These are phyloP conservation scores for Ictalurus punctatus DNA, from an alignment of 2,113 vertebrate genomes.

Conservation along the genomic window DNA sequence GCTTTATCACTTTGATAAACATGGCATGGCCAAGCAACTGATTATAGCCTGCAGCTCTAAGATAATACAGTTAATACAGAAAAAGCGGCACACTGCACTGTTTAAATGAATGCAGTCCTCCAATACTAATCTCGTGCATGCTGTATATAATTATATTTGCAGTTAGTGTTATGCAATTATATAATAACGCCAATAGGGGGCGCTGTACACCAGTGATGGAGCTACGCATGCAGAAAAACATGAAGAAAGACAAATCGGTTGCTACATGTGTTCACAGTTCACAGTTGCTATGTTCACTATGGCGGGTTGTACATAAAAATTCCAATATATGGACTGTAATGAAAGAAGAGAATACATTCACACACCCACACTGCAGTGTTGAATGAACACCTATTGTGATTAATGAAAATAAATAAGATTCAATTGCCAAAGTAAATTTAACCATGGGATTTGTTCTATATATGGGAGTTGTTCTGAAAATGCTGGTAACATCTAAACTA, in stretches of 20 bases:
- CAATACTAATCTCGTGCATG: neutral
- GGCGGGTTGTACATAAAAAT: neutral
- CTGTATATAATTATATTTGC: neutral
- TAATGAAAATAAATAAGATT: neutral
- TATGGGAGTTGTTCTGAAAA: neutral
- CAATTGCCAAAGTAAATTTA: neutral
- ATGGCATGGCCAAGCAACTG: neutral
- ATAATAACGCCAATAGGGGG: neutral
- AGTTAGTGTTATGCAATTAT: neutral
- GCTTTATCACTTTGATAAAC: neutral
- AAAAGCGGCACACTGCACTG: neutral
- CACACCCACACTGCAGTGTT: neutral
- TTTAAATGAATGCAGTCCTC: neutral
- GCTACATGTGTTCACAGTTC: too few relatives aligned
- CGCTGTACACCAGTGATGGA: neutral
- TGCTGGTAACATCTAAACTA: neutral
- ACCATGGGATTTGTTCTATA: neutral
- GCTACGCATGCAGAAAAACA: neutral
- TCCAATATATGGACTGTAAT: neutral
- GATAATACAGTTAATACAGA: neutral
- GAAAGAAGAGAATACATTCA: neutral
- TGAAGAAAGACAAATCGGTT: neutral
- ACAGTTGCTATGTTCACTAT: neutral
- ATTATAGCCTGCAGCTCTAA: neutral
- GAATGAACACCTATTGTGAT: neutral